Conservation (phyloP, 2,888 invertebrate genomes). For the Synanthedon myopaeformis region DNA sequence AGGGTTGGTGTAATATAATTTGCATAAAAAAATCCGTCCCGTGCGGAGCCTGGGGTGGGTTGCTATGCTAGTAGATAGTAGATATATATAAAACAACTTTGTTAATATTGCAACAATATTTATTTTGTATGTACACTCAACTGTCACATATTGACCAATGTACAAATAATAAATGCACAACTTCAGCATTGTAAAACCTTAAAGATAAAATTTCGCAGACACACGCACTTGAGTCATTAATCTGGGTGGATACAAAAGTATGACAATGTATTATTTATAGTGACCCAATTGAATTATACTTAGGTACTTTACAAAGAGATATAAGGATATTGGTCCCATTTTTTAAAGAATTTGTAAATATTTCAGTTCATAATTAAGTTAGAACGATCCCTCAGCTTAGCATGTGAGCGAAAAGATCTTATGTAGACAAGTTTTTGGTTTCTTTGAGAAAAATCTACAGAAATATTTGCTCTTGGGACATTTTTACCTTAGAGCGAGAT, state of each 20-base stretch:
- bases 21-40: too few species aligned
- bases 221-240: constrained; percentile 11
- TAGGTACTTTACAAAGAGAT: background rate
- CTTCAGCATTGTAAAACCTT: constrained; percentile 63
- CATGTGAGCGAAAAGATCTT: too few species aligned
- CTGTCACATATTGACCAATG: constrained; percentile 55
- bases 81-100: constrained; percentile 1
- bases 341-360: constrained; percentile 4
- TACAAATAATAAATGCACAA: constrained; percentile 71
- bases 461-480: too few species aligned
- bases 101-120: constrained; percentile 50
- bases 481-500: too few species aligned
- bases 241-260: background rate
- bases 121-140: constrained; percentile 66
- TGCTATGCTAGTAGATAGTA: background rate
- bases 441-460: too few species aligned
- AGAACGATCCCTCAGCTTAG: too few species aligned
- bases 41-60: too few species aligned
- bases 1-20: too few species aligned
- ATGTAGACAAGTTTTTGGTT: too few species aligned
- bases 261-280: background rate
- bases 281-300: background rate
- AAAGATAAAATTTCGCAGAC: constrained; percentile 33
- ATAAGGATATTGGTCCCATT: constrained; percentile 52
- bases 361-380: too few species aligned